Conservation (phyloP, 2,888 invertebrate species). For the Lepidochitona cinerea region DNA sequence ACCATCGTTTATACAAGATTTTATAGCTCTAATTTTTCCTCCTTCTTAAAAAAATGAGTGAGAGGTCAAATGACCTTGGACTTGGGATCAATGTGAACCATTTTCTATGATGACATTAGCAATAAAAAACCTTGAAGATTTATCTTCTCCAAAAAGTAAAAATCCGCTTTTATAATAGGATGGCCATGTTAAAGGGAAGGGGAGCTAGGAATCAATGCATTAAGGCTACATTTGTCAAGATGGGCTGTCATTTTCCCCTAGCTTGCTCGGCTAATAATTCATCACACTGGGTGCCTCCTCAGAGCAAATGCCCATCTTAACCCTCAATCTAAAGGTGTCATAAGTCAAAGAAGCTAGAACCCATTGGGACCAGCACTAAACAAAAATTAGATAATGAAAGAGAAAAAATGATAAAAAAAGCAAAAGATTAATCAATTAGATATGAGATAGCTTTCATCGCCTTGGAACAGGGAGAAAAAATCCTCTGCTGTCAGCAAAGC, state of each 20-base stretch:
- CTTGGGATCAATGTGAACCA: background rate
- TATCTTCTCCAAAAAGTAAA: background rate
- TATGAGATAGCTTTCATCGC: background rate
- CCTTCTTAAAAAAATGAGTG: background rate
- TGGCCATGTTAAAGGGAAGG: background rate
- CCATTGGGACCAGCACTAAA: background rate
- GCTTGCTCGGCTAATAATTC: background rate
- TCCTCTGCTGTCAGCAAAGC: background rate
- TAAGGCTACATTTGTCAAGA: background rate
- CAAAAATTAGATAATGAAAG: constrained; percentile 2
- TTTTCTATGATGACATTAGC: background rate
- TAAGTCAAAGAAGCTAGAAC: constrained; percentile 3
- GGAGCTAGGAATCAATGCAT: background rate
- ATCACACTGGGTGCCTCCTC: background rate
- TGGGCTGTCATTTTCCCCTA: background rate
- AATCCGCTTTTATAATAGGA: background rate
- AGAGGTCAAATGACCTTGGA: background rate
- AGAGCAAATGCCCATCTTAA: background rate
- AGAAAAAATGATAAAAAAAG: background rate
- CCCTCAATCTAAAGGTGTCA: background rate
- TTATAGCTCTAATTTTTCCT: background rate
- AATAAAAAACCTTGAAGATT: constrained; percentile 5
- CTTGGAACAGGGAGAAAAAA: too few species aligned
- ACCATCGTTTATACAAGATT: constrained; percentile 3
- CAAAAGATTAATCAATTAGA: constrained; percentile 5